These are phyloP conservation scores for Tolypeutes matacus DNA, from an alignment of 2,797 vertebrate species.

Conservation along the genomic window DNA sequence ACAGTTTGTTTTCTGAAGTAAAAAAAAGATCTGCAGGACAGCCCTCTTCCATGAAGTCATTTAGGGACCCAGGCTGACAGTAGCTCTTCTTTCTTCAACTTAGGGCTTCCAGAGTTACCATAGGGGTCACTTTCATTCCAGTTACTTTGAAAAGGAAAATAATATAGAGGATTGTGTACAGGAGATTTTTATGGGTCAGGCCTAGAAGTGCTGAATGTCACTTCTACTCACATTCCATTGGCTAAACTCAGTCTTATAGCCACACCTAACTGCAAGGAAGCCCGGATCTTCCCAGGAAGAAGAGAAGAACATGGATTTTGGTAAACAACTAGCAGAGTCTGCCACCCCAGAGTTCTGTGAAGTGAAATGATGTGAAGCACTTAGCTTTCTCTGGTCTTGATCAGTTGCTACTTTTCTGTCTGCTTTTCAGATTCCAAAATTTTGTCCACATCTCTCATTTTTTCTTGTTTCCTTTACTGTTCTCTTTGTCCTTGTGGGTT, in stretches of 20 bases:
- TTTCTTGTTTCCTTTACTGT: constrained; percentile 44
- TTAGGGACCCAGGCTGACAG: background rate
- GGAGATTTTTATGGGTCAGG: background rate
- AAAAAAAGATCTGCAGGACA: constrained; percentile 10
- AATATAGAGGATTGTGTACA: background rate
- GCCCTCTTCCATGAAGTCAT: background rate
- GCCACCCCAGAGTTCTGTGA: background rate
- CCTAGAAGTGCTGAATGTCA: background rate
- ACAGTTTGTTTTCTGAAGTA: constrained; percentile 51
- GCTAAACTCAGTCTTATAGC: background rate
- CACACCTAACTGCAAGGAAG: background rate
- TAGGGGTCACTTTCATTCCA: background rate
- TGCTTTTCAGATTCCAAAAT: constrained; percentile 34
- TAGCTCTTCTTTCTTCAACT: constrained; percentile 31
- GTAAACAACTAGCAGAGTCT: background rate
- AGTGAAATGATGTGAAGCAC: constrained; percentile 7
- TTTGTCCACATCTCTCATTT: constrained; percentile 24
- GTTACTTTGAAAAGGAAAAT: background rate
- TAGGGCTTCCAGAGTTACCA: background rate
- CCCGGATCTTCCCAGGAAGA: background rate
- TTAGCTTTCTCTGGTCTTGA: constrained; percentile 39
- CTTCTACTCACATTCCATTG: background rate
- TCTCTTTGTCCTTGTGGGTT: constrained; percentile 22
- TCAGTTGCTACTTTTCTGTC: constrained; percentile 11
- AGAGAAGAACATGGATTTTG: constrained; percentile 14